Percentiles rank a stretch among this genome's conserved stretches.
These are phyloP conservation scores for Phymastichus coffea DNA, from an alignment of 1,140 invertebrate genomes.

Conservation along the genomic window DNA sequence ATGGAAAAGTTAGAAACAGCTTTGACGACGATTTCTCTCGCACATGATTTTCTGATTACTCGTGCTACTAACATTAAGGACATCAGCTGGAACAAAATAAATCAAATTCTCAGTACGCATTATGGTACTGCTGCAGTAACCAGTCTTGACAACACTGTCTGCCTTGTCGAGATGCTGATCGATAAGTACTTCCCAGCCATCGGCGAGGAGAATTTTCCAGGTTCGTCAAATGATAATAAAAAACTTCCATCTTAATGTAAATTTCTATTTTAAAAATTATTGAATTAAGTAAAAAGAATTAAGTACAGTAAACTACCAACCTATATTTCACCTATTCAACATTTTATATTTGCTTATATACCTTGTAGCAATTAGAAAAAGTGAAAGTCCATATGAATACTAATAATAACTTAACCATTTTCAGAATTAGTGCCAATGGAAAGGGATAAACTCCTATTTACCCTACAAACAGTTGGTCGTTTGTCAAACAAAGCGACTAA, in stretches of 20 bases:
- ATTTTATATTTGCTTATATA: too few relatives aligned
- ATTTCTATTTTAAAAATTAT: too few relatives aligned
- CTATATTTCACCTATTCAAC: too few relatives aligned
- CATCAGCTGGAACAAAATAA: constrained; percentile 69
- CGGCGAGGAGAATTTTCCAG: constrained; percentile 52
- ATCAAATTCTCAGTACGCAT: constrained; percentile 65
- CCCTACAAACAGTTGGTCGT: constrained; percentile 68
- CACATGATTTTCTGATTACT: constrained; percentile 47
- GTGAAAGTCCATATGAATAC: too few relatives aligned
- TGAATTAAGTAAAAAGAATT: too few relatives aligned
- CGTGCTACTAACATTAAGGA: constrained; percentile 66
- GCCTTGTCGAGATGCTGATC: constrained; percentile 63
- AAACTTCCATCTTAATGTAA: too few relatives aligned
- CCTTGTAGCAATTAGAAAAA: too few relatives aligned
- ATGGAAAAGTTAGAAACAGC: constrained; percentile 54
- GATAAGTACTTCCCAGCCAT: constrained; percentile 68
- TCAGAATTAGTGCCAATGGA: constrained; percentile 56
- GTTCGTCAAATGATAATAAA: constrained; percentile 39
- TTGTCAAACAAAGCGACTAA: constrained; percentile 69
- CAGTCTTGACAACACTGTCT: constrained; percentile 63
- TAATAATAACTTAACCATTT: too few relatives aligned
- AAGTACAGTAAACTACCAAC: too few relatives aligned
- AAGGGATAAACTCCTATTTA: constrained; percentile 67
- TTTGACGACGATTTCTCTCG: constrained; percentile 39
- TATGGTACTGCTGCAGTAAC: constrained; percentile 66